Percentiles rank a stretch among this genome's conserved stretches.
These are phyloP conservation scores for Zhengitettix transpicula DNA, from an alignment of 2,888 invertebrate genomes.

Conservation along the genomic window DNA sequence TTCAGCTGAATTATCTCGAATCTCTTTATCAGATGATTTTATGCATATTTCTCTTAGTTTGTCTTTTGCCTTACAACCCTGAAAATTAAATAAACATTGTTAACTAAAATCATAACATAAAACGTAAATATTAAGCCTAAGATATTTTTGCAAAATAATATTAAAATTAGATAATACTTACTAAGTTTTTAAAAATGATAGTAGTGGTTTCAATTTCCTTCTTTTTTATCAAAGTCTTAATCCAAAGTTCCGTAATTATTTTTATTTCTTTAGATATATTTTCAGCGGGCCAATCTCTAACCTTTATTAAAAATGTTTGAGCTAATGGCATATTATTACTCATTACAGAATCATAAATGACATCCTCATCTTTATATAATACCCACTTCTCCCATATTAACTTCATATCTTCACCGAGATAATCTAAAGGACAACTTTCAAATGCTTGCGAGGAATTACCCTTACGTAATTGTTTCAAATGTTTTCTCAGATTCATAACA, in stretches of 20 bases:
- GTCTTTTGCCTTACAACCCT: conserved; percentile 35
- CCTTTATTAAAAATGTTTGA: conserved; percentile 8
- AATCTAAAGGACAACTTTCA: background rate
- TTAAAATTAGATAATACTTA: conserved; percentile 12
- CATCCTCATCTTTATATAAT: conserved; percentile 7
- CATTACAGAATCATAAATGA: conserved; percentile 7
- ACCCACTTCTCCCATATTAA: conserved; percentile 2
- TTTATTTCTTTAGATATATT: background rate
- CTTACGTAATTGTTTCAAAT: conserved; percentile 1
- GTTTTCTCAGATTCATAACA: conserved; percentile 4
- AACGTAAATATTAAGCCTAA: background rate
- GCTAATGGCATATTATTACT: conserved; percentile 5
- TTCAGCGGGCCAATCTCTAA: conserved; percentile 2
- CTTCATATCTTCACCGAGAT: background rate
- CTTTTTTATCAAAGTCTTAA: conserved; percentile 38
- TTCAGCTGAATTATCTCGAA: conserved; percentile 48
- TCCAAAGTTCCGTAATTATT: conserved; percentile 42
- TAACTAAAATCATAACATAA: background rate
- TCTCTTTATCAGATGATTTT: conserved; percentile 36
- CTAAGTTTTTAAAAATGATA: conserved; percentile 43
- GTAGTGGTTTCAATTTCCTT: conserved; percentile 47
- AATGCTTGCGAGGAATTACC: background rate
- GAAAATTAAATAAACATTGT: conserved; percentile 1
- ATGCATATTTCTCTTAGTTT: conserved; percentile 40
- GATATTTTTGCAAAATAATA: background rate